Evolutionary conservation across 2,797 vertebrate genomes (phyloP), one percentile per base, ranked within the genome.

Genomic region (Tiaroga cobitis): DNA sequence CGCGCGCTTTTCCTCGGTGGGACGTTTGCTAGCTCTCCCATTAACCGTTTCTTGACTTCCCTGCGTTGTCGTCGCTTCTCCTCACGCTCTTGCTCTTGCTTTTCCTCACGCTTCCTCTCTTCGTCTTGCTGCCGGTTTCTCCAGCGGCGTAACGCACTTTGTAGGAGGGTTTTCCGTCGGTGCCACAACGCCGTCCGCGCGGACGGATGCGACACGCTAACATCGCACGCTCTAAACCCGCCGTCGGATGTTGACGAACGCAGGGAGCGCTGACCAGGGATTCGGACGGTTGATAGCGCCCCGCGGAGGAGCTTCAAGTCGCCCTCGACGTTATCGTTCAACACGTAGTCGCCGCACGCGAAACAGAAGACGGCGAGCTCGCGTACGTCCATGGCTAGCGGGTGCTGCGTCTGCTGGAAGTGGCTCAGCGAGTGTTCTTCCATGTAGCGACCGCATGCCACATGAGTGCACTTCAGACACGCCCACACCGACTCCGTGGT

Each of bases 311-410:
- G 95, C 90, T 97, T 98, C 88, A 99, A 93, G 92, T 99, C 98
- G 0, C 98, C 98, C 90, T 99, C 98, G 0, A 97, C 96, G 72
- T 99, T 99, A 91, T 99, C 98, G 19, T 99, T 99, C 84, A 99
- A 96, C 74, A 98, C 98, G 32, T 98, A 99, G 91, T 99, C 98
- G 88, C 97, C 95, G 86, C 98, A 99, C 87, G 96, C 95, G 81
- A 99, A 99, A 87, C 98, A 99, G 91, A 99, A 99, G 86, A 99
- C 98, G 21, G 99, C 97, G 86, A 99, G 95, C 87, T 99, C 98
- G 10, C 97, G 95, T 81, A 99, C 97, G 83, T 99, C 98, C 97
- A 99, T 99, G 49, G 97, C 98, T 90, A 99, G 86, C 0, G 98
- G 97, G 92, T 99, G 98, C 51, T 94, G 94, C 0, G 94, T 97